phyloP scores from a whole-genome alignment of 2,888 invertebrate genomes.

The Ochropleura plecta region DNA sequence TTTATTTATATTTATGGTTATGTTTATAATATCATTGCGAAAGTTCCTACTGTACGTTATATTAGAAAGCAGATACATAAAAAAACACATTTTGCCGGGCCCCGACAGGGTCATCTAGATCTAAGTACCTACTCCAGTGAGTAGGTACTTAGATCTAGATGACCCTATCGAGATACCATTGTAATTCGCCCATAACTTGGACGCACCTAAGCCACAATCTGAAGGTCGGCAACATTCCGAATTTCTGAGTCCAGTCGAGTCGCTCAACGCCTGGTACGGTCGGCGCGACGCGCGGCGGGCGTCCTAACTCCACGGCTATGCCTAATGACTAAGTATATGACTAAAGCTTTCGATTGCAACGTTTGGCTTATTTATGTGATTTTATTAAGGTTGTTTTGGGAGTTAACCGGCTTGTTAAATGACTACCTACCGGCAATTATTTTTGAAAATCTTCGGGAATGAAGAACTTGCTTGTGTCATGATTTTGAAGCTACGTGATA shows the following conservation, averaged over 20 bases:
- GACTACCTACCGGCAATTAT: not conserved
- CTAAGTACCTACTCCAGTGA: too few relatives aligned
- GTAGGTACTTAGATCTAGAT: too few relatives aligned
- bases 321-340: slow-evolving; percentile 58
- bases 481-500: not conserved
- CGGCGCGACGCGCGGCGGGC: slow-evolving; percentile 73
- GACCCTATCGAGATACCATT: too few relatives aligned
- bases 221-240: slow-evolving; percentile 88
- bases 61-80: too few relatives aligned
- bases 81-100: too few relatives aligned
- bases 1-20: too few relatives aligned
- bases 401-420: not conserved
- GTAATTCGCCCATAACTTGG: slow-evolving; percentile 56
- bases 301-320: slow-evolving; percentile 54
- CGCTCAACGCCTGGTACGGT: slow-evolving; percentile 81
- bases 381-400: not conserved
- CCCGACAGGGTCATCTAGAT: too few relatives aligned
- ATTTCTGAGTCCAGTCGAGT: slow-evolving; percentile 82
- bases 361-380: slow-evolving; percentile 16
- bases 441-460: not conserved
- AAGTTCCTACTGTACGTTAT: too few relatives aligned
- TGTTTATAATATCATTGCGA: too few relatives aligned
- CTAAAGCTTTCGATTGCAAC: slow-evolving; percentile 44
- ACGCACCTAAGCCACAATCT: slow-evolving; percentile 70
- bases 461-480: not conserved